A percentile compares a stretch with the other conserved stretches of the same genome.
phyloP scores from a whole-genome alignment of 2,888 invertebrate genomes.

The Bugulina stolonifera region DNA sequence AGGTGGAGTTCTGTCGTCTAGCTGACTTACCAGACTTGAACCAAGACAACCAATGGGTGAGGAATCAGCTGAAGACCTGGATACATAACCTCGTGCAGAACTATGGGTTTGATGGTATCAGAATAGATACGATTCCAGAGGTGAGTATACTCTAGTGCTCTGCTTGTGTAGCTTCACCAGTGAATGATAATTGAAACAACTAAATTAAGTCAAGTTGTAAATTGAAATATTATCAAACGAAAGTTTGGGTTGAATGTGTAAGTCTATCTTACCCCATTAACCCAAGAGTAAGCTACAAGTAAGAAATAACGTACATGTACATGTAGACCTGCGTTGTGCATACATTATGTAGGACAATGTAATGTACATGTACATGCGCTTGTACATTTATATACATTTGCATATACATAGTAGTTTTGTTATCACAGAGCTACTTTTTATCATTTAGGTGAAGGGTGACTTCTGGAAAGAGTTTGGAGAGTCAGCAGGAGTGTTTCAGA shows the following conservation, averaged over 20 bases:
- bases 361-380: no score
- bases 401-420: no score
- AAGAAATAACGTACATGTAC: neutral
- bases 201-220: no score
- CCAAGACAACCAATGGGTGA: slow-evolving; percentile 33
- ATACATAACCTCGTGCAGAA: slow-evolving; percentile 31
- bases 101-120: slow-evolving; percentile 35
- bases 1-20: slow-evolving; percentile 35
- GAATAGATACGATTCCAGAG: slow-evolving; percentile 34
- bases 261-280: no score
- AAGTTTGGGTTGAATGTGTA: no score
- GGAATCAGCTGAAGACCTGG: slow-evolving; percentile 32
- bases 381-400: no score
- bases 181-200: no score
- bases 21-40: slow-evolving; percentile 35
- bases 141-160: slow-evolving; percentile 24
- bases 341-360: no score
- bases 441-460: slow-evolving; percentile 29
- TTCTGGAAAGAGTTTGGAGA: slow-evolving; percentile 33
- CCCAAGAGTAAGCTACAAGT: no score
- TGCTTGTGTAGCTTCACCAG: no score
- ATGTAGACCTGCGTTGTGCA: neutral
- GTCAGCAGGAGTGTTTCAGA: slow-evolving; percentile 31
- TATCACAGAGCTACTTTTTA: no score
- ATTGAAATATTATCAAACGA: no score